phyloP scores from a whole-genome alignment of 2,113 vertebrate species.

The Tragelaphus buxtoni region DNA sequence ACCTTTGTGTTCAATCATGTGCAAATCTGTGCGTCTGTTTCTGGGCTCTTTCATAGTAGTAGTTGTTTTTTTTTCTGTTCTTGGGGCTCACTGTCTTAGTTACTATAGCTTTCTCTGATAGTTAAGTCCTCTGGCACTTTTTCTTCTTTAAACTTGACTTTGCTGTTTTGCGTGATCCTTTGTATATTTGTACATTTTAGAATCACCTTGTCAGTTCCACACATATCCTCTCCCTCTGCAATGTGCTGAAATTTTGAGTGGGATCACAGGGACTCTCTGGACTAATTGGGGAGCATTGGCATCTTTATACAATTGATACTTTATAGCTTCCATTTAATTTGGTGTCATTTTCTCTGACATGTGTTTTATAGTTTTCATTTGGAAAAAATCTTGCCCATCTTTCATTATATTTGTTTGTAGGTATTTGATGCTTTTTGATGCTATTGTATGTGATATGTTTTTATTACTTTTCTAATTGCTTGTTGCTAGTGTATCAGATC shows the following conservation, averaged over 20 bases:
- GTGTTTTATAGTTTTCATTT: not conserved
- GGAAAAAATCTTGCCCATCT: not conserved
- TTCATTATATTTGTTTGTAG: not conserved
- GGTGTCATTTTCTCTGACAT: not conserved
- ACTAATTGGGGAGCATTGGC: too few species aligned
- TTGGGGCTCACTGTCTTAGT: not conserved
- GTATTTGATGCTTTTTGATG: not conserved
- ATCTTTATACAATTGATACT: not conserved
- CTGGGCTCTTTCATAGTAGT: not conserved
- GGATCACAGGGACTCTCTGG: not conserved
- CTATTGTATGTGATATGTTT: not conserved
- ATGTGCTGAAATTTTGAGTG: not conserved
- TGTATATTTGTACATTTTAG: not conserved
- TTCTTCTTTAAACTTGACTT: not conserved
- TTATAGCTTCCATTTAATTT: not conserved
- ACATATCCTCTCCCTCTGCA: rapidly evolving
- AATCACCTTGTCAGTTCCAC: not conserved
- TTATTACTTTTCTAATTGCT: not conserved
- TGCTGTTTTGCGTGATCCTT: not conserved
- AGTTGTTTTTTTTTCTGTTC: not conserved
- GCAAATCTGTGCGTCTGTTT: not conserved
- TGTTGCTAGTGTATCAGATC: not conserved
- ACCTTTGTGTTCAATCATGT: not conserved
- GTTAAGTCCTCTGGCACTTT: not conserved
- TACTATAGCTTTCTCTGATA: not conserved